Evolutionary conservation across 2,888 invertebrate species (phyloP).

Genomic region (Pegoplata infirma): DNA sequence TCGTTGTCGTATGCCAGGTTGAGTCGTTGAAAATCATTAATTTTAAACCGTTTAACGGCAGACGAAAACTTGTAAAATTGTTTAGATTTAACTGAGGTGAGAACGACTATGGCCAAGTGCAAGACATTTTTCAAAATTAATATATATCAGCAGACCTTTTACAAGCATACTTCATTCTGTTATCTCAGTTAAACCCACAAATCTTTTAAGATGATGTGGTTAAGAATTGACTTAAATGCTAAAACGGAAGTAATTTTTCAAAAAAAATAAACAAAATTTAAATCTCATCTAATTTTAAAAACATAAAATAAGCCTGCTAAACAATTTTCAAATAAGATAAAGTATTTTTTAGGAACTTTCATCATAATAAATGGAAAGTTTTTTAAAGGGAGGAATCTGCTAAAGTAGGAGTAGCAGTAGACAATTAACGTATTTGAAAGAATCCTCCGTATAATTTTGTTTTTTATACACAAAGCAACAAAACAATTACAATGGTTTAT

Average conservation of each 20-base stretch:
- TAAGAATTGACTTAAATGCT: background rate
- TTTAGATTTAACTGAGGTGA: no score
- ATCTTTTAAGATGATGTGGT: constrained; percentile 8
- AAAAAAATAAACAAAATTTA: no score
- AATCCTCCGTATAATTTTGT: background rate
- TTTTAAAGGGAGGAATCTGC: background rate
- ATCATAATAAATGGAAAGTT: background rate
- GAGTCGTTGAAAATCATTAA: no score
- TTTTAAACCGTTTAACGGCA: no score
- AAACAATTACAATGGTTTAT: constrained; percentile 19
- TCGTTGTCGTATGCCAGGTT: no score
- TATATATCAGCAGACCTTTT: no score
- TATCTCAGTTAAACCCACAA: background rate
- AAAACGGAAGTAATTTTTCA: constrained; percentile 26
- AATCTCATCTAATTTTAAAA: constrained; percentile 9
- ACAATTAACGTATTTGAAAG: constrained; percentile 14
- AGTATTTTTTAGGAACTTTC: background rate
- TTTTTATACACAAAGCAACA: constrained; percentile 29
- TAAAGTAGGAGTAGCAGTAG: background rate
- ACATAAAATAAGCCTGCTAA: background rate
- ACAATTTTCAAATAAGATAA: constrained; percentile 2
- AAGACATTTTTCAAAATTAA: no score
- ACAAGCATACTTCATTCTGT: background rate
- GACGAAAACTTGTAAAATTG: no score
- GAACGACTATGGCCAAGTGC: no score